Conservation (phyloP, 2,113 vertebrate genomes). For the Rhizomys pruinosus region DNA sequence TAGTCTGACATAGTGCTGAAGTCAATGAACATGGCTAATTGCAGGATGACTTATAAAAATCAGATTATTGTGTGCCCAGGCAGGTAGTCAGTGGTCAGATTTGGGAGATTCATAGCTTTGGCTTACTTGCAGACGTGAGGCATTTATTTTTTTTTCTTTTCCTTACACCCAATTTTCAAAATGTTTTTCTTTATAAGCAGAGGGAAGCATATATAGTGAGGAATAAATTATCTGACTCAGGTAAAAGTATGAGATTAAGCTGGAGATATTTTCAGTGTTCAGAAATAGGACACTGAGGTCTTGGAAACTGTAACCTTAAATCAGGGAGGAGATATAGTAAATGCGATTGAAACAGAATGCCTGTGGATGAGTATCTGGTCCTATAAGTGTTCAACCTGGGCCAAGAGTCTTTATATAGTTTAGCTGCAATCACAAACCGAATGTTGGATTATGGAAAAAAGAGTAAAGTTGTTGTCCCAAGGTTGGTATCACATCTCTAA, state of each 20-base stretch:
- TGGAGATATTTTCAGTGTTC: conserved; percentile 63
- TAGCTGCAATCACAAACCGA: conserved; percentile 38
- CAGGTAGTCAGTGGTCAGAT: conserved; percentile 54
- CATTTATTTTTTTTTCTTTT: neutral
- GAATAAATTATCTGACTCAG: conserved; percentile 72
- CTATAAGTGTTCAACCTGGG: neutral
- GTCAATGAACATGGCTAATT: conserved; percentile 45
- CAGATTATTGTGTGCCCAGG: conserved; percentile 15
- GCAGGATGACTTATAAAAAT: conserved; percentile 53
- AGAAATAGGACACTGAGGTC: conserved; percentile 57
- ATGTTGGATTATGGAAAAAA: neutral
- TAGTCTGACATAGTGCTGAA: conserved; percentile 45
- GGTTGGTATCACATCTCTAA: conserved; percentile 2
- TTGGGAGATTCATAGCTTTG: conserved; percentile 43
- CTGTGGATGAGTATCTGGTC: neutral
- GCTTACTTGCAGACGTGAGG: conserved; percentile 24
- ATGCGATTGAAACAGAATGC: neutral
- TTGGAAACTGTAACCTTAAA: conserved; percentile 26
- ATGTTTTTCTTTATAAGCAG: conserved; percentile 65
- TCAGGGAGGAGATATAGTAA: neutral
- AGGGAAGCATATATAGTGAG: conserved; percentile 61
- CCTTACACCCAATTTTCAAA: conserved; percentile 53
- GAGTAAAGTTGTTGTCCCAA: neutral
- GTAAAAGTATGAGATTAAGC: conserved; percentile 56
- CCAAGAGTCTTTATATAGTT: conserved; percentile 29